Conservation (phyloP, 1,140 invertebrate genomes). For the Heliconius hermathena region DNA sequence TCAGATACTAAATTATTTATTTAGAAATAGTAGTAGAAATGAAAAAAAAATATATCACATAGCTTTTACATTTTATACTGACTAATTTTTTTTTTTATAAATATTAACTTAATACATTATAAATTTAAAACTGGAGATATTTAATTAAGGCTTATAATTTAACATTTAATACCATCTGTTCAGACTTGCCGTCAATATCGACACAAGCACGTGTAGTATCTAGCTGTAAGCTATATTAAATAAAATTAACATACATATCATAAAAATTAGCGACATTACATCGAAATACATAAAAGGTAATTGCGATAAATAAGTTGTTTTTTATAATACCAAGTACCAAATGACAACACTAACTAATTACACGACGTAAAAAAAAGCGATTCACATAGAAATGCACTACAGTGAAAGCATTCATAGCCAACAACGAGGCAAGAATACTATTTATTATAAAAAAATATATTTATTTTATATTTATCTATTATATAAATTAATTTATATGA, state of each 20-base stretch:
- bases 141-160: slow-evolving; percentile 1
- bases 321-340: slow-evolving; percentile 13
- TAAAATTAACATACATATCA: slow-evolving; percentile 1
- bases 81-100: slow-evolving; percentile 57
- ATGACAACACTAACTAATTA: slow-evolving; percentile 25
- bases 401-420: slow-evolving; percentile 18
- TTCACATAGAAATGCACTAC: slow-evolving; percentile 14
- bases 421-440: slow-evolving; percentile 19
- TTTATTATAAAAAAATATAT: not conserved
- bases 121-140: not conserved
- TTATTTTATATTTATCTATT: too few relatives aligned
- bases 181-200: not conserved
- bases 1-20: slow-evolving; percentile 66
- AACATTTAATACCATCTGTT: not conserved
- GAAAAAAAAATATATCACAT: slow-evolving; percentile 77
- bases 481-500: too few relatives aligned
- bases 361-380: slow-evolving; percentile 13
- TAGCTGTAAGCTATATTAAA: not conserved
- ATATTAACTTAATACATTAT: slow-evolving; percentile 38
- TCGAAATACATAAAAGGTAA: not conserved
- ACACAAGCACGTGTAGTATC: not conserved
- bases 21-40: slow-evolving; percentile 66
- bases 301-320: slow-evolving; percentile 24
- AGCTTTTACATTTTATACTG: slow-evolving; percentile 66
- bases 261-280: slow-evolving; percentile 15